Conservation (phyloP, 2,113 vertebrate species). For the Cyanoderma ruficeps region DNA sequence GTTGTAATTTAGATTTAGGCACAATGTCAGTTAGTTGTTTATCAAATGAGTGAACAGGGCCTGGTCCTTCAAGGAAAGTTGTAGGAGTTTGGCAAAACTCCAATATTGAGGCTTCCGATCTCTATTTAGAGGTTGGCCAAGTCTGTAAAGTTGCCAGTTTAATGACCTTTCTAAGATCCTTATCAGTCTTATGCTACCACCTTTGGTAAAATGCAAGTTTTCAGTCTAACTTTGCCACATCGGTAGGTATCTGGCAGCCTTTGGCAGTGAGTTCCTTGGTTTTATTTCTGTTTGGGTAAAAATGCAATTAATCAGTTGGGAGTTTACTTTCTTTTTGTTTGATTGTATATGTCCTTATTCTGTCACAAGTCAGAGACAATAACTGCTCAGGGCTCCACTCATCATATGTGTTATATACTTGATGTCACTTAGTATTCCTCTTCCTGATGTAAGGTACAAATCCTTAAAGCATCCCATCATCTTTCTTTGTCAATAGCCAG, state of each 20-base stretch:
- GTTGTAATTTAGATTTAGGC: neutral
- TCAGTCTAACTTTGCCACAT: neutral
- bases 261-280: neutral
- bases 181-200: neutral
- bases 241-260: neutral
- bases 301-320: neutral
- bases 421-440: neutral
- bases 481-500: neutral
- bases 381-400: neutral
- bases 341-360: neutral
- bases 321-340: neutral
- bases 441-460: neutral
- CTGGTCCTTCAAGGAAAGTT: neutral
- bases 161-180: neutral
- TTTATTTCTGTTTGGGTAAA: neutral
- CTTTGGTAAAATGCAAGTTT: neutral
- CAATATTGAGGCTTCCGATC: neutral
- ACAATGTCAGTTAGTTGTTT: neutral
- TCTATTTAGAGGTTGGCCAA: neutral
- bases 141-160: neutral
- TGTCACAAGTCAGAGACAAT: neutral
- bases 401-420: neutral
- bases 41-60: neutral
- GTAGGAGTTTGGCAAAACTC: neutral
- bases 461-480: neutral